Base-by-base conservation (phyloP, 2,113 vertebrate genomes). In the Gymnarchus niloticus region DNA sequence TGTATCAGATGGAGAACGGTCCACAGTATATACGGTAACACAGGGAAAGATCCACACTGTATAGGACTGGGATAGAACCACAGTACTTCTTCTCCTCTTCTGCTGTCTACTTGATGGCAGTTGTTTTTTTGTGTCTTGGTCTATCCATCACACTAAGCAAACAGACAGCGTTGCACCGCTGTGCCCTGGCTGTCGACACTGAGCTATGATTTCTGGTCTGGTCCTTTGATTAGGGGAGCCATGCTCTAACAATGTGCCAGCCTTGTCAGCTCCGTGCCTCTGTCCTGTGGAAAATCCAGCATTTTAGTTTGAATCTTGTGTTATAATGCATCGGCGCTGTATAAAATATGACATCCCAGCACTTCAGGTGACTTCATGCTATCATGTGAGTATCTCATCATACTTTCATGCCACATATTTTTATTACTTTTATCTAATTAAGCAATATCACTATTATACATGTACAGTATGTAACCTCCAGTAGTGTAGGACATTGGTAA, bases 391-490 rank as follows among this genome's bases (percentile, higher is more conserved):
- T 19, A 78, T 78, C 44, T 78, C 44, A 48, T 78, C 76, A 48
- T 37, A 48, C 37, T 41, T 73, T 17, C 44, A 78, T 48, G 44
- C 76, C 44, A 1, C 9, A 78, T 78, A 78, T 48, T 78, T 21
- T 78, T 78, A 78, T 48, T 10, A 46, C 44, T 78, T 78, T 23
- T 48, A 78, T 21, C 76, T 78, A 46, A 46, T 78, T 78, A 48
- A 46, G 76, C 21, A 78, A 78, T 78, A 48, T 2, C 41, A 48
- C 44, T n/a, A 48, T 48, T 44, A 48, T 48, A 48, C 14, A 54
- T 78, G 76, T 78, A 78, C 76, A 46, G 21, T 78, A 48, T 78
- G 46, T 48, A 73, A 73, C n/a, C n/a, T n/a, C n/a, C n/a, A n/a
- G n/a, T 73, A 33, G 14, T 33, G 7, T 6, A 73, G 65, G 17